phyloP scores from a whole-genome alignment of 2,888 invertebrate genomes.

The Conistra vaccinii region DNA sequence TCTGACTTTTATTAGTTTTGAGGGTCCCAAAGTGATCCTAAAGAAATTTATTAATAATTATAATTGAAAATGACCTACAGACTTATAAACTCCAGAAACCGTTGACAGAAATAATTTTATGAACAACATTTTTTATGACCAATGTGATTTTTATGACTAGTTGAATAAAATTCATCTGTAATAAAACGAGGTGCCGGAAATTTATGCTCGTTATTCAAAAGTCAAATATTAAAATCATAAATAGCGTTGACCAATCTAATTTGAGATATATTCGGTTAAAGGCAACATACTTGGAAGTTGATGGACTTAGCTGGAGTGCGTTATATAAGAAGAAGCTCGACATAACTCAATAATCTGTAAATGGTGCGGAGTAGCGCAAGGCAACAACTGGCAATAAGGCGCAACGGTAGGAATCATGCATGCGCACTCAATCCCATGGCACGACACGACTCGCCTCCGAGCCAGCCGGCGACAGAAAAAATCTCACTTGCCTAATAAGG shows the following conservation, averaged over 20 bases:
- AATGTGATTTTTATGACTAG: constrained; percentile 63
- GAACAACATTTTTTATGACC: constrained; percentile 66
- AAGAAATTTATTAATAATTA: constrained; percentile 71
- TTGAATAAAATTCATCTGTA: constrained; percentile 53
- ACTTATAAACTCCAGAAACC: constrained; percentile 58
- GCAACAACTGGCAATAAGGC: constrained; percentile 44
- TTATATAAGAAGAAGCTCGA: constrained; percentile 61
- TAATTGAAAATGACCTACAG: constrained; percentile 72
- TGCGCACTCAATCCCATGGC: constrained; percentile 79
- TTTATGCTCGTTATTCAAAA: constrained; percentile 56
- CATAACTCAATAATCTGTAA: constrained; percentile 70
- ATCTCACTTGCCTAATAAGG: constrained; percentile 86
- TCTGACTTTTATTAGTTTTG: constrained; percentile 79
- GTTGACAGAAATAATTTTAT: constrained; percentile 71
- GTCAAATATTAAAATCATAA: constrained; percentile 54
- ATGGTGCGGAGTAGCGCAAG: constrained; percentile 72
- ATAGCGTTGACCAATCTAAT: constrained; percentile 49
- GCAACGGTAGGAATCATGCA: constrained; percentile 76
- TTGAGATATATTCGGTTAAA: constrained; percentile 19
- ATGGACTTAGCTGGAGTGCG: constrained; percentile 27
- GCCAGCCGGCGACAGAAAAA: constrained; percentile 79
- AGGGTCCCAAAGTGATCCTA: constrained; percentile 66
- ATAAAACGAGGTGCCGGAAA: constrained; percentile 57
- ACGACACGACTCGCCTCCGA: constrained; percentile 67
- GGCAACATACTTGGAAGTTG: constrained; percentile 23